Percentiles rank a stretch among this genome's conserved stretches.
phyloP scores from a whole-genome alignment of 2,113 vertebrate species.

The Cranoglanis bouderius region DNA sequence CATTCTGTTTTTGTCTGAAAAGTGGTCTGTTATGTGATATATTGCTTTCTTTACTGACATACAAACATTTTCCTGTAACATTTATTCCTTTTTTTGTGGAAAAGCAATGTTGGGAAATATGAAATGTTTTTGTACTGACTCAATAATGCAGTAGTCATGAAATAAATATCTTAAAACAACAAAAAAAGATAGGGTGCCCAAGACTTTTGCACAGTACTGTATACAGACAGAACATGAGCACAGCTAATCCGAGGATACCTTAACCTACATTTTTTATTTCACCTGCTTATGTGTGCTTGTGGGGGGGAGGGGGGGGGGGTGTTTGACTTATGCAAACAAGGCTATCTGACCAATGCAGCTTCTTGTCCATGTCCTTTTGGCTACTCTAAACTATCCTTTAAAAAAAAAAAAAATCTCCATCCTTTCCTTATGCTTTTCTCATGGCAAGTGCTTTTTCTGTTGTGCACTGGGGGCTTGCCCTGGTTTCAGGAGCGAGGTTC shows the following conservation, averaged over 20 bases:
- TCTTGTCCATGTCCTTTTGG: constrained; percentile 57
- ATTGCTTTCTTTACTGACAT: not conserved
- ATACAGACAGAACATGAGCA: not conserved
- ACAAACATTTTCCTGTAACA: not conserved
- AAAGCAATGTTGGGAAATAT: not conserved
- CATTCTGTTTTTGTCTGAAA: not conserved
- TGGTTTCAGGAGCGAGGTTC: constrained; percentile 74
- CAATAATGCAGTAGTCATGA: not conserved
- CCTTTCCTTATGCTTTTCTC: constrained; percentile 35
- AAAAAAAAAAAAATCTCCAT: not conserved
- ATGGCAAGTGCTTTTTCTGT: constrained; percentile 69
- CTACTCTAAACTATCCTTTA: no score
- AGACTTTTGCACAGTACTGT: not conserved
- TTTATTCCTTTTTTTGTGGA: not conserved
- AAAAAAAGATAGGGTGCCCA: not conserved
- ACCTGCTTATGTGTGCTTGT: not conserved
- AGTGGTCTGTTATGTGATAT: not conserved
- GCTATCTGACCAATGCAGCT: constrained; percentile 69
- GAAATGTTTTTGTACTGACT: not conserved
- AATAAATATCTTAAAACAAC: not conserved
- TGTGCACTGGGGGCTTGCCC: constrained; percentile 77
- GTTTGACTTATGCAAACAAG: not conserved
- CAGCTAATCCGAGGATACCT: not conserved
- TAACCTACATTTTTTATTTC: not conserved
- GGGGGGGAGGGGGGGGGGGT: no score